Evolutionary conservation across 2,888 invertebrate species (phyloP), one percentile per base, ranked within the genome.

Genomic region (Panorpa germanica): DNA sequence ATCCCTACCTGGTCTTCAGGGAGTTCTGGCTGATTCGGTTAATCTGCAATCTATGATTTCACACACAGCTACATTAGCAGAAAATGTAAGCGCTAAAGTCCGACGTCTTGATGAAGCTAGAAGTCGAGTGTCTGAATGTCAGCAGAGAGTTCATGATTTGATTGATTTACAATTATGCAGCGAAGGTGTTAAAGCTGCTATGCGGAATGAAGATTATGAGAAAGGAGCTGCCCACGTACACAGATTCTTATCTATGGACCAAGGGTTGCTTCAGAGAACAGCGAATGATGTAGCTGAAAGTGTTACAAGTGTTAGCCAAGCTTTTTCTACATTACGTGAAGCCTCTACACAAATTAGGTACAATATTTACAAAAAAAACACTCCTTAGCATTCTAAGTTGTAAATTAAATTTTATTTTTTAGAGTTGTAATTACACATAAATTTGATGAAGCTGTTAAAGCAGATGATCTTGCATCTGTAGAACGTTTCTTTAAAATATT

Each of bases 401-500:
- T 29, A 14, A 22, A 13, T n/a, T n/a, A n/a, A n/a, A 10, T 4
- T 15, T 11, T 4, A n/a, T n/a, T 29, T 22, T 21, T 17, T 22
- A 61, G 65, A 40, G 57, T 60, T 6, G 71, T 82, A 33, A 68
- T 88, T 2, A 68, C 70, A 27, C 65, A 63, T 29, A 75, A 85
- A 47, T 93, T 96, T 50, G 85, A 90, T 43, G 88, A 90, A 46
- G 88, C 96, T 4, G 81, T 93, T 0, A 68, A 70, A 32, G 71
- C 70, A 29, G 82, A 83, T 43, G 93, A 96, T 51, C 65, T 85
- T 23, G 78, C 81, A 0, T 80, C 82, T 0, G 82, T 95, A 11
- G 91, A 95, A 49, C 61, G 95, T 32, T 85, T 95, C 49, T 96
- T 96, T 52, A 95, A 95, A 54, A 74, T 98, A 45, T 98, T 95